Evolutionary conservation across 2,113 vertebrate species (phyloP), one percentile per base, ranked within the genome.

Genomic region (Carassius auratus): DNA sequence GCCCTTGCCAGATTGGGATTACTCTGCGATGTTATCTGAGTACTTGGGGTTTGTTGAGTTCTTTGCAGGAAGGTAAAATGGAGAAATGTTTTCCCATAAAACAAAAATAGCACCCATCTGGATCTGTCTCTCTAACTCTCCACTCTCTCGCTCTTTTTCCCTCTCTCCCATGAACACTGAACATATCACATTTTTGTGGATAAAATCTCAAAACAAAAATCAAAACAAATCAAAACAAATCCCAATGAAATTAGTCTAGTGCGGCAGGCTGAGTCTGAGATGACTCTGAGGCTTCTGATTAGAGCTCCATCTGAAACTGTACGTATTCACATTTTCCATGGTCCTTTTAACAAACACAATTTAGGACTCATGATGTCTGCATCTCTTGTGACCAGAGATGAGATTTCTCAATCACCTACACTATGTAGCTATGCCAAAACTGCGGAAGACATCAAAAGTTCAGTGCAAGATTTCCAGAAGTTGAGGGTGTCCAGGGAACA

Each of bases 151-250:
- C 57, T 61, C 57, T n/a, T 30, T 45, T 52, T 68, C 8, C 45
- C 45, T 61, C 55, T 8, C 76, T 36, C 61, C 3, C 17, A 19
- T 42, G 14, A 36, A 42, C 59, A 64, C 45, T 38, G n/a, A 81
- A 83, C 81, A 83, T 83, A 59, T 59, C 50, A 73, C 48, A 57
- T 73, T 83, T 73, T 57, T 57, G 81, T 38, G 81, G 81, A 73
- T 71, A 73, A 71, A 83, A 83, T 83, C 81, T 83, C 81, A 83
- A 73, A 83, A 83, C 81, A 83, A 83, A 83, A 83, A 83, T 83
- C 81, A 23, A 83, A 82, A 81, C 79, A 81, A 68, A 81, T 81
- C 79, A 68, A 81, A 83, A 83, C 81, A 83, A 73, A 73, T 73
- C 81, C 57, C 68, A 83, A 73, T 83, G 68, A 73, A 83, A 83